Conservation (phyloP, 2,888 invertebrate genomes). For the Drosophila fulvimacula region DNA sequence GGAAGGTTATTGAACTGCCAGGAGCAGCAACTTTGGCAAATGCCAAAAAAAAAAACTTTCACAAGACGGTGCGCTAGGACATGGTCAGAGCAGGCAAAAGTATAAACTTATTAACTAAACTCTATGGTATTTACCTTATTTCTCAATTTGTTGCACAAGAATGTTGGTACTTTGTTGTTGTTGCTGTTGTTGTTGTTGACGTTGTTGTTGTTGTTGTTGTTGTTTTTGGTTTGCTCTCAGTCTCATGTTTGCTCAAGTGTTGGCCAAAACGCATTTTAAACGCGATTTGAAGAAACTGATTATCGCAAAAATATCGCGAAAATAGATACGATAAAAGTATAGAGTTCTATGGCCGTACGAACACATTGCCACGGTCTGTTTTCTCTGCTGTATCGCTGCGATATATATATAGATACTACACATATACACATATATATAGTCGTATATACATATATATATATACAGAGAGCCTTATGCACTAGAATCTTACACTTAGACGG, state of each 20-base stretch:
- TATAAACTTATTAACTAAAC: conserved; percentile 17
- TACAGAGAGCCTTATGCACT: conserved; percentile 35
- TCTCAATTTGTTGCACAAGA: conserved; percentile 23
- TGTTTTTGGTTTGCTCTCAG: conserved; percentile 38
- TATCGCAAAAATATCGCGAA: conserved; percentile 83
- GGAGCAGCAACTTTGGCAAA: conserved; percentile 32
- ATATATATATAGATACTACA: conserved; percentile 36
- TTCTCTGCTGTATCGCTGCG: conserved; percentile 12
- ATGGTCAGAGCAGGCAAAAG: conserved; percentile 59
- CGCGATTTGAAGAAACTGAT: conserved; percentile 84
- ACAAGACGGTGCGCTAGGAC: conserved; percentile 59
- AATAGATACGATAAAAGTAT: conserved; percentile 80
- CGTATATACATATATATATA: conserved; percentile 34
- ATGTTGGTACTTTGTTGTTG: conserved; percentile 5
- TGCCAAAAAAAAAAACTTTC: conserved; percentile 45
- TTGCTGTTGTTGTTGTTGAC: not conserved
- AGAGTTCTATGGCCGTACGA: conserved; percentile 77
- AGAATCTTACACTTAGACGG: conserved; percentile 45
- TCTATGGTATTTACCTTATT: conserved; percentile 26
- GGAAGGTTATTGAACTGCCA: conserved; percentile 78
- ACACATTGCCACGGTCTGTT: conserved; percentile 75
- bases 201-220: not conserved
- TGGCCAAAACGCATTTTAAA: conserved; percentile 79
- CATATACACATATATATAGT: conserved; percentile 26
- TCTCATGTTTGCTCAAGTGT: conserved; percentile 69